Base-by-base conservation (phyloP, 2,113 vertebrate genomes). In the Eublepharis macularius region DNA sequence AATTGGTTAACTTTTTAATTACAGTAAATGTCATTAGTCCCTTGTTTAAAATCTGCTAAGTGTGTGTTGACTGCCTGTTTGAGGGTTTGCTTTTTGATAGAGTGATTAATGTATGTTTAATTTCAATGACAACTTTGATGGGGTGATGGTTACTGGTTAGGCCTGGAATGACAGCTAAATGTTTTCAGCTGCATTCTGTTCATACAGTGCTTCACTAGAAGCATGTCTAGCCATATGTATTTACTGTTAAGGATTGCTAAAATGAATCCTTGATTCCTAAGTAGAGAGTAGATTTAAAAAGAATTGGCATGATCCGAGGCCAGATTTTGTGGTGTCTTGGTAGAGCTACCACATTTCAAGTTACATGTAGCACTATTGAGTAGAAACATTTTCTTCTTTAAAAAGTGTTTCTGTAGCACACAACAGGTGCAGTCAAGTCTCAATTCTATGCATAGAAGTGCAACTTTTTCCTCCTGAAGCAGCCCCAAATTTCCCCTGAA, bases 81-180 rank as follows among this genome's bases (percentile, higher is more conserved):
- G 9, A 47, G 9, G 21, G 4, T 4, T 76, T 34, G 13, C 21
- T 49, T 66, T 57, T 70, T 45, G 60, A 34, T 34, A 80, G 6
- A 80, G 11, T 47, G n/a, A n/a, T n/a, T 26, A 26, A 73, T 86
- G 4, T 83, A 51, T 85, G 68, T 80, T 86, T 80, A 63, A 36
- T 63, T 79, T n/a, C 32, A 17, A 16, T 76, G 60, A 63, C 26
- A 63, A 19, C 6, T 43, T 81, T 29, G 17, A 54, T 43, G 54
- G 54, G 47, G 54, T 76, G 4, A 49, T 47, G 32, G 2, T 47
- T 34, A 65, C 51, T 14, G 32, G 6, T 60, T 1, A 32, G 29
- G 26, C 57, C 29, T 43, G 39, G 34, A 36, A 39, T 6, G 29
- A 9, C 34, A 26, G 3, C 24, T 69, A 69, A 45, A 69, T 41